Evolutionary conservation across 2,888 invertebrate species (phyloP).

Genomic region (Drosophila maculinotata): DNA sequence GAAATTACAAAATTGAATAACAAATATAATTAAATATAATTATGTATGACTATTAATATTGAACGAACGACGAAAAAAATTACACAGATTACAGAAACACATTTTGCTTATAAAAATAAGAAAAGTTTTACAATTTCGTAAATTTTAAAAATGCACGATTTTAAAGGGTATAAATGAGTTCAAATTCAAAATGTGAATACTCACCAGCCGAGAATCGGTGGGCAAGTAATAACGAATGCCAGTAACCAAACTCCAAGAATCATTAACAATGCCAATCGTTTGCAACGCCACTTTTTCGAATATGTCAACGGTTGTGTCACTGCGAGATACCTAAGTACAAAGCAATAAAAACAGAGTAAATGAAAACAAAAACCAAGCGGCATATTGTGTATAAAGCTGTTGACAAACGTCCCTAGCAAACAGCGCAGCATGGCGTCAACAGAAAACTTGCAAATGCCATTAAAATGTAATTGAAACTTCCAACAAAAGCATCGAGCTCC

Average conservation of each 20-base stretch:
- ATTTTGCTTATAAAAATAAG: neutral
- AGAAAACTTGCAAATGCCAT: constrained; percentile 73
- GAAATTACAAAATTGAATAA: neutral
- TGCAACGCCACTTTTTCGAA: constrained; percentile 94
- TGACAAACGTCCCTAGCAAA: constrained; percentile 52
- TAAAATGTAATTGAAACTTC: constrained; percentile 81
- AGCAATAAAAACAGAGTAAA: constrained; percentile 53
- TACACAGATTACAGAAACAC: neutral
- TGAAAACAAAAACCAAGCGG: constrained; percentile 56
- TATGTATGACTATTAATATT: neutral
- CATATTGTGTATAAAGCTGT: constrained; percentile 74
- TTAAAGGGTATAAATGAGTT: too few species aligned
- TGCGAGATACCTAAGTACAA: constrained; percentile 90
- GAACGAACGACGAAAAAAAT: neutral
- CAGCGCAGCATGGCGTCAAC: constrained; percentile 51
- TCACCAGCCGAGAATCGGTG: constrained; percentile 96
- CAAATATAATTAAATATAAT: too few species aligned
- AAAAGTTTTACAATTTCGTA: neutral
- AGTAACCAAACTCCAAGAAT: constrained; percentile 96
- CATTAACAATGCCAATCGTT: constrained; percentile 94
- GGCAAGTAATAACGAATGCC: constrained; percentile 96
- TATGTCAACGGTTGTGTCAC: constrained; percentile 97
- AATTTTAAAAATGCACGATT: too few species aligned
- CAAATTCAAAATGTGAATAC: constrained; percentile 62
- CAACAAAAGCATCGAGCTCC: constrained; percentile 66